A percentile compares a stretch with the other conserved stretches of the same genome.
phyloP scores from a whole-genome alignment of 1,140 invertebrate genomes.

The Drosophila albomicans region DNA sequence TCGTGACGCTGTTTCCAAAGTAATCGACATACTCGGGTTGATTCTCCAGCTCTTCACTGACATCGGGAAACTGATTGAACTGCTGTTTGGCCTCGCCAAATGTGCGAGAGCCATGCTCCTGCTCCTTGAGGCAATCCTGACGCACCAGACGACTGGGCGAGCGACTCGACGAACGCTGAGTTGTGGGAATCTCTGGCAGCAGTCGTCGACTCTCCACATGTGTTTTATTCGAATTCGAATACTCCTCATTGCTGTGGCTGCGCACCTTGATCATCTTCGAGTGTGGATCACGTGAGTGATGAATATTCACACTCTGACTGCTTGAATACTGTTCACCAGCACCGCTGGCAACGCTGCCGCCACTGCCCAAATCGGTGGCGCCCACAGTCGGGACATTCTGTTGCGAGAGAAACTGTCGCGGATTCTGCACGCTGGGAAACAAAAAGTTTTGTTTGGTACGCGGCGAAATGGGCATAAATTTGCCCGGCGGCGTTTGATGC shows the following conservation, averaged over 20 bases:
- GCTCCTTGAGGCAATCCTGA: slow-evolving; percentile 82
- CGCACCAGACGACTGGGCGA: slow-evolving; percentile 80
- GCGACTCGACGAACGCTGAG: slow-evolving; percentile 58
- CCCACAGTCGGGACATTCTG: slow-evolving; percentile 81
- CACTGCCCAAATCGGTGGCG: slow-evolving; percentile 59
- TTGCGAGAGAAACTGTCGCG: slow-evolving; percentile 80
- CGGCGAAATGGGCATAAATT: slow-evolving; percentile 84
- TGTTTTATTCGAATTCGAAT: slow-evolving; percentile 71
- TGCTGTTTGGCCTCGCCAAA: slow-evolving; percentile 84
- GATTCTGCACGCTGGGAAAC: slow-evolving; percentile 81
- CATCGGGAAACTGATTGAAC: slow-evolving; percentile 78
- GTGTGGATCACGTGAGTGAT: slow-evolving; percentile 73
- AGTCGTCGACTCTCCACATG: slow-evolving; percentile 72
- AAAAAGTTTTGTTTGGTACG: slow-evolving; percentile 84
- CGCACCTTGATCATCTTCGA: slow-evolving; percentile 85
- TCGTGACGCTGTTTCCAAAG: slow-evolving; percentile 75
- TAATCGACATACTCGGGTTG: slow-evolving; percentile 78
- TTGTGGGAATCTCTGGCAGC: slow-evolving; percentile 80
- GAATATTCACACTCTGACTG: slow-evolving; percentile 84
- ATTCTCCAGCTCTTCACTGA: slow-evolving; percentile 75
- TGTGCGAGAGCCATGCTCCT: slow-evolving; percentile 65
- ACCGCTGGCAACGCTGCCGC: slow-evolving; percentile 60
- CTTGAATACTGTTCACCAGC: slow-evolving; percentile 81
- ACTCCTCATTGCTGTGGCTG: slow-evolving; percentile 84
- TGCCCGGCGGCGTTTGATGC: slow-evolving; percentile 66